Base-by-base conservation (phyloP, 2,888 invertebrate species). In the Lithophane ornitopus region DNA sequence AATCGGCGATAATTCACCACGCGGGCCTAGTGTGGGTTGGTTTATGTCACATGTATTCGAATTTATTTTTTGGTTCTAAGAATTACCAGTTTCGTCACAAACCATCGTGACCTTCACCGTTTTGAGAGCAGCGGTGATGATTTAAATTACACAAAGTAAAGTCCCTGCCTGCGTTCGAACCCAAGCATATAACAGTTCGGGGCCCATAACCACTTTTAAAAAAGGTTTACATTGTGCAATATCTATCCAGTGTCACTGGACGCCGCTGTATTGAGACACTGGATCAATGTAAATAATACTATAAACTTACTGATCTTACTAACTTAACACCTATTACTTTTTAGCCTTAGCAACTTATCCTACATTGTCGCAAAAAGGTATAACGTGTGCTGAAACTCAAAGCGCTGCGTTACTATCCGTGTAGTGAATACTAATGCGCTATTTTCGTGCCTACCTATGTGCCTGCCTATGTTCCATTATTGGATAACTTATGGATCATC, bases 401-500 rank as follows among this genome's bases (percentile, higher is more conserved):
- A 56, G 63, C 41, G n/a, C 9, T 26, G 56, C 34, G 74, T 49
- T 49, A 14, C 34, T 41, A 14, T 9, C 2, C 81, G 81, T 77
- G 81, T 12, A 7, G 16, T 26, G 77, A 80, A 77, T 77, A 63
- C 56, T 63, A 73, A 77, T 63, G 56, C 41, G 0, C 41, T 19
- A 63, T 58, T 73, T 77, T 34, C 44, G 34, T 26, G 63, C 81
- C 49, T 80, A 46, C 44, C 28, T 79, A 44, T 61, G 59, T 52
- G 14, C 7, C 12, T n/a, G 80, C n/a, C 44, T 69, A 52, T 52
- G 61, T 41, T 14, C 28, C 22, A 49, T 34, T 77, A 63, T 44
- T 52, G 56, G 81, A 8, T 73, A 34, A 80, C 63, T 16, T 73
- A 80, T 73, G 81, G 81, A 73, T 63, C 49, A 58, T 44, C 22